These are phyloP conservation scores for Artemia sinica DNA, from an alignment of 2,888 invertebrate genomes.

Conservation along the genomic window DNA sequence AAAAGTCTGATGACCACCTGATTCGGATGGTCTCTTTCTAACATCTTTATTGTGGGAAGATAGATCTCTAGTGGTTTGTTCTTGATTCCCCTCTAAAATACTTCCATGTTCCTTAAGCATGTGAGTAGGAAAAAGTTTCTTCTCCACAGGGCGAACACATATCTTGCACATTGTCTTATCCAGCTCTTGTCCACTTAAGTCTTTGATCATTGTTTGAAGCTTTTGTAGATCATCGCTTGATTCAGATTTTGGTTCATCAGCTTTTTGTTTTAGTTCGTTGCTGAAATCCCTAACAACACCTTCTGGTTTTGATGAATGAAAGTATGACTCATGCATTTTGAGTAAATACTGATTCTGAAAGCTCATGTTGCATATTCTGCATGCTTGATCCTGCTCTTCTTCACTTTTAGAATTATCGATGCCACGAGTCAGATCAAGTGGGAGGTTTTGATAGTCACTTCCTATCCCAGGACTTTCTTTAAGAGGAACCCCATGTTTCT, in stretches of 20 bases:
- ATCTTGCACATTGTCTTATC: slow-evolving; percentile 29
- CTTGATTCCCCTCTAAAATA: slow-evolving; percentile 30
- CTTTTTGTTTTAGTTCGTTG: slow-evolving; percentile 13
- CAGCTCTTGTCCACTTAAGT: slow-evolving; percentile 56
- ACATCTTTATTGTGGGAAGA: not conserved
- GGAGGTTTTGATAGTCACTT: slow-evolving; percentile 19
- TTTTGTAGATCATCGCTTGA: slow-evolving; percentile 72
- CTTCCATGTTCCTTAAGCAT: slow-evolving; percentile 49
- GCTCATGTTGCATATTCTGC: slow-evolving; percentile 32
- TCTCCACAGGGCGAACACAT: slow-evolving; percentile 23
- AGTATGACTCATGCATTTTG: slow-evolving; percentile 34
- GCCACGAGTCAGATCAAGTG: slow-evolving; percentile 19
- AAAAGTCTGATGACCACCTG: slow-evolving; percentile 25
- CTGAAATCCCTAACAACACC: slow-evolving; percentile 18
- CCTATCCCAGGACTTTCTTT: slow-evolving; percentile 7
- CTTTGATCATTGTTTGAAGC: slow-evolving; percentile 74
- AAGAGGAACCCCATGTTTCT: slow-evolving; percentile 59
- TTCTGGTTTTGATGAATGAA: slow-evolving; percentile 27
- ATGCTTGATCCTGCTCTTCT: slow-evolving; percentile 29
- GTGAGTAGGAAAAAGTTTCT: slow-evolving; percentile 34
- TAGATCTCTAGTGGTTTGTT: not conserved
- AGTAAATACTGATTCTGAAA: slow-evolving; percentile 33
- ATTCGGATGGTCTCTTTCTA: not conserved
- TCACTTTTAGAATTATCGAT: slow-evolving; percentile 25
- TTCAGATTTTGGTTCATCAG: slow-evolving; percentile 23